These are phyloP conservation scores for Synanthedon myopaeformis DNA, from an alignment of 2,888 invertebrate genomes.

Conservation along the genomic window DNA sequence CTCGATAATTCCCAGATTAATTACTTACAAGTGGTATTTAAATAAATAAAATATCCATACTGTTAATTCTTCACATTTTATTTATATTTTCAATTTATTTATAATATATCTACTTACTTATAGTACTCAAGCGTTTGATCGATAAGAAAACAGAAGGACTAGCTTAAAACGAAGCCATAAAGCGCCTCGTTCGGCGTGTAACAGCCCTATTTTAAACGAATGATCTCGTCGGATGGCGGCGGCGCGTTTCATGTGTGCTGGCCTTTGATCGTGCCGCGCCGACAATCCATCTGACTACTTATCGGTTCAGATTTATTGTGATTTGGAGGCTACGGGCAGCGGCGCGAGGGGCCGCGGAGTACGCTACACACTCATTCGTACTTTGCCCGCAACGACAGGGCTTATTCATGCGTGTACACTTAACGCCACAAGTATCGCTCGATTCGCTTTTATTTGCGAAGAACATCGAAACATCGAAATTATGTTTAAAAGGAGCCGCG, in stretches of 20 bases:
- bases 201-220: constrained; percentile 49
- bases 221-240: constrained; percentile 38
- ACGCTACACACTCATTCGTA: constrained; percentile 31
- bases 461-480: too few relatives aligned
- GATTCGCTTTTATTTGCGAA: too few relatives aligned
- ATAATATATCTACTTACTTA: too few relatives aligned
- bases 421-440: constrained; percentile 27
- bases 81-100: too few relatives aligned
- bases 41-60: too few relatives aligned
- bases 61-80: too few relatives aligned
- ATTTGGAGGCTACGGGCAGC: constrained; percentile 53
- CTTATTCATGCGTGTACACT: constrained; percentile 35
- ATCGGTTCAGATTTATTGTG: constrained; percentile 70
- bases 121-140: too few relatives aligned
- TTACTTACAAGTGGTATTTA: too few relatives aligned
- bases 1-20: too few relatives aligned
- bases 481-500: background rate
- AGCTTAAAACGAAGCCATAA: too few relatives aligned
- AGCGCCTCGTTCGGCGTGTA: constrained; percentile 22
- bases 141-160: too few relatives aligned
- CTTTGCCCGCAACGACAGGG: constrained; percentile 19
- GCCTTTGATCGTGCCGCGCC: constrained; percentile 64
- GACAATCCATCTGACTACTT: constrained; percentile 66
- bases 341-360: constrained; percentile 41
- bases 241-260: constrained; percentile 61